Evolutionary conservation across 2,797 vertebrate species (phyloP), one percentile per base, ranked within the genome.

Genomic region (Hemibagrus guttatus): DNA sequence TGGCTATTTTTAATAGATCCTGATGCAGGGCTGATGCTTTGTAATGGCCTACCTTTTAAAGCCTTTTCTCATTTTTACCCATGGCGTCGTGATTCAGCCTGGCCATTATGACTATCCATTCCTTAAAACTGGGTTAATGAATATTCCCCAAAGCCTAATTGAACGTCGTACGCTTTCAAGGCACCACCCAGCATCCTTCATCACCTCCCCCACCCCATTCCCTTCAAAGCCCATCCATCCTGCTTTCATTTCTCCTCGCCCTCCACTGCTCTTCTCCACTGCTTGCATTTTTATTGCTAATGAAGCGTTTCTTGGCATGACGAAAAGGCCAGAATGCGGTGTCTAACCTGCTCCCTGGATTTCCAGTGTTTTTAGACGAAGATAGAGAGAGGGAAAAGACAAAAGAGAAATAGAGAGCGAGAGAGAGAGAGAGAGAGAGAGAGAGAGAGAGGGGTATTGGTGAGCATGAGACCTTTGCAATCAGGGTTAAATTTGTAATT

Each of bases 91-190:
- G 92, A 94, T 92, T 93, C 91, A 91, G 91, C 90, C 39, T 26
- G 12, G 89, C 89, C 93, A 94, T 94, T 94, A 95, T 94, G 93
- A 94, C 93, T 95, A 93, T 91, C 94, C 93, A 92, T 89, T 91
- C 90, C 58, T 89, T 89, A 93, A 94, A 87, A 95, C 91, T 95
- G 93, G 94, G 94, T 94, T 95, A 95, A 95, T 95, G 93, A 95
- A 95, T 95, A 94, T 84, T 93, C 95, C 93, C 94, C 93, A 93
- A 94, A 93, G 93, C 92, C 92, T 95, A 94, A 95, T 95, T 95
- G 95, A 92, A 92, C 93, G 91, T 93, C 93, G 93, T 94, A 92
- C 91, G 92, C 88, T 91, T 87, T 84, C 91, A 92, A 93, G 91
- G 90, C 87, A 89, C 90, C 91, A 90, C 92, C 91, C 91, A 92